Evolutionary conservation across 2,888 invertebrate species (phyloP).

Genomic region (Capitulum mitella): DNA sequence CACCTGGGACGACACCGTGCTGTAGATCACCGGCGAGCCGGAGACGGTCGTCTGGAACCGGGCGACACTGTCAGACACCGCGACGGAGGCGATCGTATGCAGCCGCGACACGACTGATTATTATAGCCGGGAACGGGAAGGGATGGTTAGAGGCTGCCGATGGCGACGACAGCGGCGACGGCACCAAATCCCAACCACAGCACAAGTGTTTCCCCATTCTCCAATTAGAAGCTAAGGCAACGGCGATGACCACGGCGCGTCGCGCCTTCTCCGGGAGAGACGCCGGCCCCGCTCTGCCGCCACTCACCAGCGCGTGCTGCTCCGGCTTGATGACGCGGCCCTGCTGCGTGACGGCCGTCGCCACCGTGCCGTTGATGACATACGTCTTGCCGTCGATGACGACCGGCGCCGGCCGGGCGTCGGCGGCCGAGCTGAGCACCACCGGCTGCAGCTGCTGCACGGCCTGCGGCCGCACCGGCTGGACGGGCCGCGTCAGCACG

Average conservation of each 20-base stretch:
- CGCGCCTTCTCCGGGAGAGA: too few species aligned
- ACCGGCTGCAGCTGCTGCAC: not conserved
- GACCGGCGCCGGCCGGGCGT: not conserved
- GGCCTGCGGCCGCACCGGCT: not conserved
- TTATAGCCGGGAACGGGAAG: too few species aligned
- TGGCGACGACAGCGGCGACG: too few species aligned
- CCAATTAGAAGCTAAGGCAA: too few species aligned
- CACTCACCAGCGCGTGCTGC: not conserved
- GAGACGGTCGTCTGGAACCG: constrained; percentile 15
- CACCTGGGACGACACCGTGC: constrained; percentile 1
- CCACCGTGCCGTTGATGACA: not conserved
- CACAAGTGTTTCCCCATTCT: too few species aligned
- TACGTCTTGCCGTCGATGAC: constrained; percentile 5
- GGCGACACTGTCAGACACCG: too few species aligned
- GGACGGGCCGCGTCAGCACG: not conserved
- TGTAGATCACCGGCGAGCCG: constrained; percentile 6
- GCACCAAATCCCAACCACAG: too few species aligned
- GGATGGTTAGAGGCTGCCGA: too few species aligned
- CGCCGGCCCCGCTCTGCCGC: too few species aligned
- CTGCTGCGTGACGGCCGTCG: not conserved
- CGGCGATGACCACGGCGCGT: too few species aligned
- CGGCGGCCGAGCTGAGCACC: not conserved
- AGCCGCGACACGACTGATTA: too few species aligned
- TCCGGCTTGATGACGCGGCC: not conserved
- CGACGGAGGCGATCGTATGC: too few species aligned